These are phyloP conservation scores for Tautogolabrus adspersus DNA, from an alignment of 2,113 vertebrate genomes.

Conservation along the genomic window DNA sequence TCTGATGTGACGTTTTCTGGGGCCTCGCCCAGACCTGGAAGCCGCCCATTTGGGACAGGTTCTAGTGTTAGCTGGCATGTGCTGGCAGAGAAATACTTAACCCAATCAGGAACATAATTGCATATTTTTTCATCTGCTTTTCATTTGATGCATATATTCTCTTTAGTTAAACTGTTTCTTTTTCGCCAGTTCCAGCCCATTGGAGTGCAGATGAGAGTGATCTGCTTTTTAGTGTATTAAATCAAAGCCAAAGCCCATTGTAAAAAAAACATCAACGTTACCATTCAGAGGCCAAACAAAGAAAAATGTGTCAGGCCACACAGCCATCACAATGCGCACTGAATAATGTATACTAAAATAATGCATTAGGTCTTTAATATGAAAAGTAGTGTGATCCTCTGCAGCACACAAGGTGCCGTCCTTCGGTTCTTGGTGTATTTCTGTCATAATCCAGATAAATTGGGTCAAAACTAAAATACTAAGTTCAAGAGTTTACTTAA, in stretches of 20 bases:
- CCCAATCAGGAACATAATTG: constrained; percentile 85
- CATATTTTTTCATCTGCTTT: constrained; percentile 83
- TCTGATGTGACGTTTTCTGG: constrained; percentile 74
- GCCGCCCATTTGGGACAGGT: constrained; percentile 74
- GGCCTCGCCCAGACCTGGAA: constrained; percentile 70
- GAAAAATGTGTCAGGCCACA: constrained; percentile 54
- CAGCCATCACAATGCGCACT: constrained; percentile 36
- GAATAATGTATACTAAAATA: constrained; percentile 57
- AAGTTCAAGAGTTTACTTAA: neutral
- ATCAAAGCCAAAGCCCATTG: constrained; percentile 71
- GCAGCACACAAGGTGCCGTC: constrained; percentile 1
- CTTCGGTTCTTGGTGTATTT: constrained; percentile 3
- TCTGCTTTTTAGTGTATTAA: constrained; percentile 59
- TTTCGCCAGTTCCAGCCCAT: constrained; percentile 64
- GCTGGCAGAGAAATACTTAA: constrained; percentile 80
- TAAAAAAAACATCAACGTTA: constrained; percentile 51
- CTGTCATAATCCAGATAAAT: neutral
- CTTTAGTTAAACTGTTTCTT: constrained; percentile 82
- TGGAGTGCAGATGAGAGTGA: constrained; percentile 74
- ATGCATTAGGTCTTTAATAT: constrained; percentile 44
- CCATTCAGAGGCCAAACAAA: constrained; percentile 65
- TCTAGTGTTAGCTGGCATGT: constrained; percentile 62
- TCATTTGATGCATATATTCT: constrained; percentile 88
- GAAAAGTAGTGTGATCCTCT: constrained; percentile 16
- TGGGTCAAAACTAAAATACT: neutral